Evolutionary conservation across 1,140 invertebrate genomes (phyloP).

Genomic region (Euura saliciscinereae): DNA sequence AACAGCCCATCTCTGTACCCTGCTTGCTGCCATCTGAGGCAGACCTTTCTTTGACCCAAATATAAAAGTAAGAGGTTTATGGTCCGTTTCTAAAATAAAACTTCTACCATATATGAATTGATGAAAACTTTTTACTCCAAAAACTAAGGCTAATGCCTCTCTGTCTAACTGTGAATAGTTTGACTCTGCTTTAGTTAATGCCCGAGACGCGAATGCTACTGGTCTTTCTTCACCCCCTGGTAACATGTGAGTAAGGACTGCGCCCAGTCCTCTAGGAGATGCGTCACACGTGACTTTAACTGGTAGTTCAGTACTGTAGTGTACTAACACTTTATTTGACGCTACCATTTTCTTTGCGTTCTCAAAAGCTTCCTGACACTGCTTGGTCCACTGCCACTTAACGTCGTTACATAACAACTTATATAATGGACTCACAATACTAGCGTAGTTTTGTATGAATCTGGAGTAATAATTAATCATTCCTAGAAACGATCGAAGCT

Average conservation of each 20-base stretch:
- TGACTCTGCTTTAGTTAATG: constrained; percentile 25
- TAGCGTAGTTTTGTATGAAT: constrained; percentile 38
- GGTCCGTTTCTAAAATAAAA: constrained; percentile 61
- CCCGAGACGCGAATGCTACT: constrained; percentile 28
- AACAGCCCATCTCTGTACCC: constrained; percentile 51
- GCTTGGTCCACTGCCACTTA: constrained; percentile 19
- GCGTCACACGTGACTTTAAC: constrained; percentile 30
- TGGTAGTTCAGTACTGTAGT: constrained; percentile 13
- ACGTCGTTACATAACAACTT: constrained; percentile 26
- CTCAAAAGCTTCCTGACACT: too few relatives aligned
- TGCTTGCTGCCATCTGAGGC: constrained; percentile 35
- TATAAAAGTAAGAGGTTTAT: constrained; percentile 57
- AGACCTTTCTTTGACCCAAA: constrained; percentile 44
- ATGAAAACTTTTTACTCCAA: constrained; percentile 28
- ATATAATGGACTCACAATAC: constrained; percentile 26
- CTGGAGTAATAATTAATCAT: constrained; percentile 40
- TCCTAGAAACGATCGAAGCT: constrained; percentile 43
- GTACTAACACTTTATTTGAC: constrained; percentile 15
- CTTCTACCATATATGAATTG: constrained; percentile 27
- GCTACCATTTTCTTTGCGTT: constrained; percentile 27
- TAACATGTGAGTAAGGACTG: constrained; percentile 21
- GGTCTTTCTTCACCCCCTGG: constrained; percentile 25
- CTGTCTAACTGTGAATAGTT: constrained; percentile 35
- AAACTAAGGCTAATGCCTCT: constrained; percentile 33
- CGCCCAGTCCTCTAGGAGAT: constrained; percentile 23